These are phyloP conservation scores for Drosophila biarmipes DNA, from an alignment of 1,140 invertebrate species.

Conservation along the genomic window DNA sequence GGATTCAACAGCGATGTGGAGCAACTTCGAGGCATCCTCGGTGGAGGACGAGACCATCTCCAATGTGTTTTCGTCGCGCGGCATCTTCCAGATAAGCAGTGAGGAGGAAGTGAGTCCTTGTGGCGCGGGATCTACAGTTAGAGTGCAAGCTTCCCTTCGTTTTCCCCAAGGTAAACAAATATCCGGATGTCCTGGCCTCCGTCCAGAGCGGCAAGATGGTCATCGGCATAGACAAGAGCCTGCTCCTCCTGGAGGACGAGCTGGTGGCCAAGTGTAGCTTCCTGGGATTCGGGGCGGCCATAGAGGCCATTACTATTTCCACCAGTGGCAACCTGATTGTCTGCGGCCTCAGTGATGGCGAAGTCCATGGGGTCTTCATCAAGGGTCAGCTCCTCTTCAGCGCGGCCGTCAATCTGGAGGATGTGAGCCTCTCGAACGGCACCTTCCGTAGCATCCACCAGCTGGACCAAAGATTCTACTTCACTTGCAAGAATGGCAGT, in stretches of 20 bases:
- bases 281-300: slow-evolving; percentile 63
- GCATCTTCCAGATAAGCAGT: slow-evolving; percentile 75
- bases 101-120: slow-evolving; percentile 55
- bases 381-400: slow-evolving; percentile 75
- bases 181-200: slow-evolving; percentile 61
- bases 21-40: slow-evolving; percentile 72
- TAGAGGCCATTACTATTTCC: slow-evolving; percentile 74
- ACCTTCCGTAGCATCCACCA: slow-evolving; percentile 70
- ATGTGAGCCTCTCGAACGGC: slow-evolving; percentile 49
- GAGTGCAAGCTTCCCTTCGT: background rate
- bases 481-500: slow-evolving; percentile 75
- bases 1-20: slow-evolving; percentile 65
- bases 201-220: slow-evolving; percentile 76
- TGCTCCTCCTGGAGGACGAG: slow-evolving; percentile 79
- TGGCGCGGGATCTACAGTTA: background rate
- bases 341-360: slow-evolving; percentile 74
- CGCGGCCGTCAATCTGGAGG: slow-evolving; percentile 64
- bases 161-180: slow-evolving; percentile 50
- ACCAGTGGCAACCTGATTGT: slow-evolving; percentile 74
- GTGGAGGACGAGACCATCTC: slow-evolving; percentile 80
- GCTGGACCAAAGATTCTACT: slow-evolving; percentile 58
- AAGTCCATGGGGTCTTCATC: slow-evolving; percentile 77
- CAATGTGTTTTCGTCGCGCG: slow-evolving; percentile 75
- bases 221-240: slow-evolving; percentile 74
- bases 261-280: slow-evolving; percentile 72